Evolutionary conservation across 2,797 vertebrate species (phyloP).

Genomic region (Rhabdophis nuchalis): DNA sequence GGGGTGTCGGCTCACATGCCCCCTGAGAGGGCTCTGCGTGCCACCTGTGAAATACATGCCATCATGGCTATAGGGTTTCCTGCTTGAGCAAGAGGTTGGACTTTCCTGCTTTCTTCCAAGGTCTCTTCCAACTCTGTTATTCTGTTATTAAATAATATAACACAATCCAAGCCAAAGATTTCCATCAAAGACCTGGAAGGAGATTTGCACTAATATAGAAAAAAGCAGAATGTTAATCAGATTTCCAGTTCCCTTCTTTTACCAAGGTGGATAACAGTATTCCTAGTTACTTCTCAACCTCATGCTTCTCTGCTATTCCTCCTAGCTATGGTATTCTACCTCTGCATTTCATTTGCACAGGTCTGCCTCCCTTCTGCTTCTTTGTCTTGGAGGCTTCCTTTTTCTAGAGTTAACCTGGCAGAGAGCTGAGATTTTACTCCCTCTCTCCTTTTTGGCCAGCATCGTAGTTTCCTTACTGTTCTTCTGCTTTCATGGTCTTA

Average conservation of each 20-base stretch:
- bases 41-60: too few relatives aligned
- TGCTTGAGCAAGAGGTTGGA: too few relatives aligned
- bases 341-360: background rate
- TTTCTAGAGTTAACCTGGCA: background rate
- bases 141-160: background rate
- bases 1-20: too few relatives aligned
- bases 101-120: too few relatives aligned
- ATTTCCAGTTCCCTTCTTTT: background rate
- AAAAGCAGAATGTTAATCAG: background rate
- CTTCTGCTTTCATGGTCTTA: background rate
- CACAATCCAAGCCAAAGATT: background rate
- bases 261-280: background rate
- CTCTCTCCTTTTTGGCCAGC: background rate
- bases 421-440: too few relatives aligned
- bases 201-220: background rate
- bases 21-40: too few relatives aligned
- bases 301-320: background rate
- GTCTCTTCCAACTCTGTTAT: too few relatives aligned
- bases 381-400: background rate
- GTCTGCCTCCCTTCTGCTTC: background rate
- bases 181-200: background rate
- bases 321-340: background rate
- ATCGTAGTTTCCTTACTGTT: background rate
- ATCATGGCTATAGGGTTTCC: too few relatives aligned
- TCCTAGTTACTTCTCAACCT: too few relatives aligned